Conservation (phyloP, 2,113 vertebrate species). For the Isichthys henryi region DNA sequence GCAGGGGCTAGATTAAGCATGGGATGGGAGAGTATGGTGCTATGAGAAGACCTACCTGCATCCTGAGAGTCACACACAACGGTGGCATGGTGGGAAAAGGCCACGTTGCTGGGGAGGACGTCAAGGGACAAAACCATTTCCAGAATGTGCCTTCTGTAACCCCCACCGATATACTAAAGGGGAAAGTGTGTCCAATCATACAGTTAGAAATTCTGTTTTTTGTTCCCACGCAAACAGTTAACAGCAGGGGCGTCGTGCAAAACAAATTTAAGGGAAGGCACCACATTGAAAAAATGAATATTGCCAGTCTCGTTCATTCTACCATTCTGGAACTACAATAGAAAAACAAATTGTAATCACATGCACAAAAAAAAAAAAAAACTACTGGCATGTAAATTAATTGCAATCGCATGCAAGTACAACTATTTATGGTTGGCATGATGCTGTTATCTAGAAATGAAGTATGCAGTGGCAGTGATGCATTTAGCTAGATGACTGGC, state of each 20-base stretch:
- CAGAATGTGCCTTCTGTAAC: conserved; percentile 30
- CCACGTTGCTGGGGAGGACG: conserved; percentile 21
- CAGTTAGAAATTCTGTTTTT: not conserved
- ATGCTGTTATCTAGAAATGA: not conserved
- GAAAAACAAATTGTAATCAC: not conserved
- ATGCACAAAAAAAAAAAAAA: not conserved
- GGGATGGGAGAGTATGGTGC: not conserved
- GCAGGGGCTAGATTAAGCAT: not conserved
- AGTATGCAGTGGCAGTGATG: not conserved
- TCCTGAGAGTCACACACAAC: conserved; percentile 27
- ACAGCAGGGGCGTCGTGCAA: not conserved
- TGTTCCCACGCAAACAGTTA: not conserved
- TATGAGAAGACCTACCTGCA: conserved; percentile 25
- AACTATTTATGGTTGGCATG: not conserved
- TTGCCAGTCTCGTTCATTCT: not conserved
- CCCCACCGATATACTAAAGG: conserved; percentile 34
- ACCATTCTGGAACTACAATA: not conserved
- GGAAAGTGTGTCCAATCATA: not conserved
- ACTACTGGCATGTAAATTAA: not conserved
- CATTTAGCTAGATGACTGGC: not conserved
- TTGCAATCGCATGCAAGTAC: not conserved
- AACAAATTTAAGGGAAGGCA: not conserved
- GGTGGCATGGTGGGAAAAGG: conserved; percentile 16
- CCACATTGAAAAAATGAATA: not conserved
- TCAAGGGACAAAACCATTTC: conserved; percentile 27